Conservation (phyloP, 23 tunicate species). For the Oikopleura dioica region DNA sequence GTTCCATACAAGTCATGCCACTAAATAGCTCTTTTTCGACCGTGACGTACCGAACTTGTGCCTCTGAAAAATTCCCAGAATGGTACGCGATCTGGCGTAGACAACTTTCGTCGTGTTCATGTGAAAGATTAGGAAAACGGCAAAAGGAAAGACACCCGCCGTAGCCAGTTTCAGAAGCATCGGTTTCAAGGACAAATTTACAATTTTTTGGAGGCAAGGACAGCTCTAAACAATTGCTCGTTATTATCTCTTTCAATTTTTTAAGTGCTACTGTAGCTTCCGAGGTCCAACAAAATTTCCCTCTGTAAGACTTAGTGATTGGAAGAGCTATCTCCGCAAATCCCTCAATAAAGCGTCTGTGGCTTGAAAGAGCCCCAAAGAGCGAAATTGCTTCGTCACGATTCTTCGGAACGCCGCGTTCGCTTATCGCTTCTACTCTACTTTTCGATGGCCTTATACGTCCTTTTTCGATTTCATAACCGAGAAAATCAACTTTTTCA, state of each 20-base stretch:
- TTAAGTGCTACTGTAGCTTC: not conserved
- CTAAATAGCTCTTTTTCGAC: not conserved
- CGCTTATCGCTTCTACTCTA: not conserved
- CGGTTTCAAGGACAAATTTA: not conserved
- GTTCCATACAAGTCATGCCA: not conserved
- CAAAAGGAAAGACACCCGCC: not conserved
- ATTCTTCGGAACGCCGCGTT: not conserved
- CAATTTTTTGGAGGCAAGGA: not conserved
- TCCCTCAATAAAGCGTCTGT: not conserved
- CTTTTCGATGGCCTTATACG: not conserved
- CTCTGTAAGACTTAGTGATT: not conserved
- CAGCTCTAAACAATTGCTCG: not conserved
- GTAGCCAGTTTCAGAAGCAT: not conserved
- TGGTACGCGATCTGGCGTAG: not conserved
- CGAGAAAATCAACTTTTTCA: not conserved
- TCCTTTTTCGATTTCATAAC: not conserved
- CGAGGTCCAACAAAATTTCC: not conserved
- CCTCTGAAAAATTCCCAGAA: not conserved
- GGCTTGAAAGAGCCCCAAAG: not conserved
- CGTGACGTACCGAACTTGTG: not conserved
- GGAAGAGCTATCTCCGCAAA: not conserved
- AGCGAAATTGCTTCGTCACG: not conserved
- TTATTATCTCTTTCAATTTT: not conserved
- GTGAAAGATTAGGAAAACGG: no score
- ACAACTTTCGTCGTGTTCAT: not conserved